Evolutionary conservation across 2,888 invertebrate genomes (phyloP).

Genomic region (Orchesellides sinensis): DNA sequence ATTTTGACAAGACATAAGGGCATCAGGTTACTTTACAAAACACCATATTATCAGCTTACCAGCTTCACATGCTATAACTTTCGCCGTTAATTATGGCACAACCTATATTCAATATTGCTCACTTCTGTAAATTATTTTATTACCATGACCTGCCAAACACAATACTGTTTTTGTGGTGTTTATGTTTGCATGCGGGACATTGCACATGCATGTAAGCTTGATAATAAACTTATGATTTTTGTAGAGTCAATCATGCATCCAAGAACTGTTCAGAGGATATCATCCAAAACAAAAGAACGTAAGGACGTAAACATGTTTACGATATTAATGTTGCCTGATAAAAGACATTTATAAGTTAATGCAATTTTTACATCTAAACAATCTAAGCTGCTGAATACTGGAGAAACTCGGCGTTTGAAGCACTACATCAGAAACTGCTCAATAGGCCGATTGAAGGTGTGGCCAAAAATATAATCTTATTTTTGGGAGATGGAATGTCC

Average conservation of each 20-base stretch:
- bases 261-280: constrained; percentile 8
- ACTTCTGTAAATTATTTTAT: no score
- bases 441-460: constrained; percentile 41
- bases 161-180: no score
- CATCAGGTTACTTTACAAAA: no score
- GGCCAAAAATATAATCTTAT: constrained; percentile 70
- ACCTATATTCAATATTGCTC: no score
- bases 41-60: no score
- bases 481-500: constrained; percentile 69
- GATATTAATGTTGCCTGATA: not conserved
- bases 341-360: not conserved
- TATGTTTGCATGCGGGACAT: not conserved
- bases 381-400: constrained; percentile 63
- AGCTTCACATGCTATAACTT: no score
- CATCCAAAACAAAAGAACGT: constrained; percentile 20
- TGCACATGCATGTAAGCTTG: not conserved
- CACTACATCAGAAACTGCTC: constrained; percentile 31
- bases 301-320: not conserved
- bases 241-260: constrained; percentile 42
- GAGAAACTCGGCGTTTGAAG: constrained; percentile 47
- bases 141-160: no score
- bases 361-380: not conserved
- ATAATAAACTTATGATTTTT: not conserved
- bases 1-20: no score
- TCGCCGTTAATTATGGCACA: no score